Percentiles rank a stretch among this genome's conserved stretches.
Evolutionary conservation across 1,140 invertebrate genomes (phyloP).

Genomic region (Popillia japonica): DNA sequence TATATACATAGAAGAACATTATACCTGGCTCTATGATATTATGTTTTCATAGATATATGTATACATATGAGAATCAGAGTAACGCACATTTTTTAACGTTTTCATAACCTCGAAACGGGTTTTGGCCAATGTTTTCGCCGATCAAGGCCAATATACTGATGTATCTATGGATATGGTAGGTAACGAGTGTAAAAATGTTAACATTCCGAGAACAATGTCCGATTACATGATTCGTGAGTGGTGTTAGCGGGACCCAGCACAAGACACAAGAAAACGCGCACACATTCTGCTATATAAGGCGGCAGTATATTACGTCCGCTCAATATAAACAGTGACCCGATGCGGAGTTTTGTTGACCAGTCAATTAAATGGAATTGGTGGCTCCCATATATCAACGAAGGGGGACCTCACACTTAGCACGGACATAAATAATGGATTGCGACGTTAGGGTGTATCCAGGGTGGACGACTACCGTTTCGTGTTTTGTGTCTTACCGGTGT

Average conservation of each 20-base stretch:
- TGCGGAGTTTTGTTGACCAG: conserved; percentile 51
- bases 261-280: background rate
- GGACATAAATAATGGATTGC: conserved; percentile 53
- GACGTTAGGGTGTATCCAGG: conserved; percentile 31
- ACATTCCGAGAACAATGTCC: conserved; percentile 27
- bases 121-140: no score
- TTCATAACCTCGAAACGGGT: no score
- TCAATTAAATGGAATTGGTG: conserved; percentile 57
- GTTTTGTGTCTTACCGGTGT: background rate
- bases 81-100: no score
- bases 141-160: no score
- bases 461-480: conserved; percentile 35
- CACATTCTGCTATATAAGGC: conserved; percentile 15
- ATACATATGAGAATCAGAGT: no score
- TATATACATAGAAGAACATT: no score
- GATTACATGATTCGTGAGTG: background rate
- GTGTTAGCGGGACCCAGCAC: no score
- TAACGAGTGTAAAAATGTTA: background rate
- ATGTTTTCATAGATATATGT: no score
- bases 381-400: conserved; percentile 53
- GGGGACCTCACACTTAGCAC: conserved; percentile 54
- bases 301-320: conserved; percentile 29
- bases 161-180: no score
- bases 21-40: no score
- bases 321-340: conserved; percentile 49